Percentiles rank a stretch among this genome's conserved stretches.
Evolutionary conservation across 2,113 vertebrate genomes (phyloP).

Genomic region (Silurus glanis): DNA sequence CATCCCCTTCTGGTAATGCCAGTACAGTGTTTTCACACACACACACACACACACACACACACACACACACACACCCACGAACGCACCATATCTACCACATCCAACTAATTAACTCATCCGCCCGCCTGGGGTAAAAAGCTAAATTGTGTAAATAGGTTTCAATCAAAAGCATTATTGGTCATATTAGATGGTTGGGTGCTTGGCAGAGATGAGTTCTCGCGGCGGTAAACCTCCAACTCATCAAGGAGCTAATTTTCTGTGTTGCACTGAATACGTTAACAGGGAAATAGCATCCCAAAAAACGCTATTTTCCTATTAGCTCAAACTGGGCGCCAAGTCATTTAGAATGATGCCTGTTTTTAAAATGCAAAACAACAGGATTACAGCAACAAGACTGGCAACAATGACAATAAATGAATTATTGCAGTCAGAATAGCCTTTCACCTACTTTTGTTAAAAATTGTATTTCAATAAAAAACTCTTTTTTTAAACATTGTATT

Average conservation of each 20-base stretch:
- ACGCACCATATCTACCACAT: constrained; percentile 31
- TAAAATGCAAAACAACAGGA: neutral
- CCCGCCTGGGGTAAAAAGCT: constrained; percentile 39
- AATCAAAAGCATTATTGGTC: constrained; percentile 50
- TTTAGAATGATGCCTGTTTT: neutral
- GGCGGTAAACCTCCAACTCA: constrained; percentile 30
- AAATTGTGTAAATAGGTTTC: constrained; percentile 52
- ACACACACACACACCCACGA: constrained; percentile 3
- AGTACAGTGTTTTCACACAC: neutral
- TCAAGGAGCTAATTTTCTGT: constrained; percentile 9
- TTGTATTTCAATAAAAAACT: too few relatives aligned
- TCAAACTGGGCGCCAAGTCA: neutral
- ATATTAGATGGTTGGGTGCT: constrained; percentile 40
- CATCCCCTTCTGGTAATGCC: neutral
- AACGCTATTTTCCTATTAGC: neutral
- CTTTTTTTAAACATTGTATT: too few relatives aligned
- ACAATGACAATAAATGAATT: neutral
- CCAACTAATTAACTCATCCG: constrained; percentile 45
- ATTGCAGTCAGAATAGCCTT: too few relatives aligned
- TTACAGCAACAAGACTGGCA: neutral
- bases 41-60: constrained; percentile 4
- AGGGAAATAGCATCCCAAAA: neutral
- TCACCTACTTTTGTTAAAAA: too few relatives aligned
- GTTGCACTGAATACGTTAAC: neutral
- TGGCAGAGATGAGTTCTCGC: constrained; percentile 36